Base-by-base conservation (phyloP, 2,797 vertebrate species). In the Gymnoscopelus microlampas region DNA sequence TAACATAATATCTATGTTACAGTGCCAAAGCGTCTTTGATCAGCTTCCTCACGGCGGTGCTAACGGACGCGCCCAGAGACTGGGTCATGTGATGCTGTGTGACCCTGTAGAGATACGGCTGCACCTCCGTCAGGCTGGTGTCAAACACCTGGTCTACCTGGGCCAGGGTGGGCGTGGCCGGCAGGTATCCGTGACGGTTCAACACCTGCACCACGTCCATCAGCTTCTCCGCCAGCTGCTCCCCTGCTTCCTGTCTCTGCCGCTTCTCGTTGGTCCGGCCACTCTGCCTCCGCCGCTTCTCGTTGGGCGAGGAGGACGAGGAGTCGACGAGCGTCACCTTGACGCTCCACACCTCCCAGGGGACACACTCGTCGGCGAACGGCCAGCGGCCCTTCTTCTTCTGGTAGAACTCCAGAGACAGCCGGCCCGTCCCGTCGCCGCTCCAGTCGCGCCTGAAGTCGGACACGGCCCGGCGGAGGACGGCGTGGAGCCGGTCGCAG, bases 81-180 rank as follows among this genome's bases (percentile, higher is more conserved):
- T 99, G 97, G 0, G 98, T 98, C 91, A 99, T 98, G 89, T 99
- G 97, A 85, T 35, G 32, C 32, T 93, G 98, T 26, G 96, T 96
- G 88, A 98, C 98, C 91, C 98, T 98, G 89, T 99, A 96, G 62
- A 99, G 93, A 89, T 99, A 99, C 3, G 97, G 98, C 91, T 99
- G 98, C 63, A 99, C 98, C 6, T 99, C 98, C 86, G 95, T 96
- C 69, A 99, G 91, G 79, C 96, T 95, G 1, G 97, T 99, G 90
- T 99, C 97, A 0, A 99, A 99, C 58, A 99, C 98, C 2, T 98
- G 98, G 94, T 98, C 97, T 92, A 99, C 96, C 83, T 99, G 98
- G 0, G 96, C 98, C 89, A 98, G 97, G 0, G 97, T 98, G 86
- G 98, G 98, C 98, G 99, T 99, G 92, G 99, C 99, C 74, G 98